These are phyloP conservation scores for Gryllus bimaculatus DNA, from an alignment of 1,140 invertebrate species.

Conservation along the genomic window DNA sequence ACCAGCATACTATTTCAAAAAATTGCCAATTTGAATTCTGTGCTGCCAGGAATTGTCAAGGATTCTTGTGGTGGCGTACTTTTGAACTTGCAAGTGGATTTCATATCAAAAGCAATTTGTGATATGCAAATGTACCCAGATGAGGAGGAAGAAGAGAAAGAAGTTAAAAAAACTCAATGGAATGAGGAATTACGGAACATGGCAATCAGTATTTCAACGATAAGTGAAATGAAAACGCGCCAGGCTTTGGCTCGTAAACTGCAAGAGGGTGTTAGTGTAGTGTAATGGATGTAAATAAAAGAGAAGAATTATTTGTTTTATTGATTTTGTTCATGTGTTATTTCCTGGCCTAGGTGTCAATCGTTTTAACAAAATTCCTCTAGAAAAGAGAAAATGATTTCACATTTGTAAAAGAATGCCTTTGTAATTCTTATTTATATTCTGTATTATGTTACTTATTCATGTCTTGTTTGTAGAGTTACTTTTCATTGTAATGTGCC, in stretches of 20 bases:
- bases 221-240: neutral
- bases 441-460: too few relatives aligned
- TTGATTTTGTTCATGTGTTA: too few relatives aligned
- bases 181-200: neutral
- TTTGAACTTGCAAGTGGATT: neutral
- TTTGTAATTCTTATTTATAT: too few relatives aligned
- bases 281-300: too few relatives aligned
- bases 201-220: neutral
- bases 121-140: neutral
- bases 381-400: too few relatives aligned
- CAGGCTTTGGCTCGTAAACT: neutral
- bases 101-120: neutral
- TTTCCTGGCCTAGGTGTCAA: too few relatives aligned
- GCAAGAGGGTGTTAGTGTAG: neutral
- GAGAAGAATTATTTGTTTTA: too few relatives aligned
- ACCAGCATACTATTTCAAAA: neutral
- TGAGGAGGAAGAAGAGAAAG: neutral
- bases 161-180: neutral
- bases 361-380: too few relatives aligned
- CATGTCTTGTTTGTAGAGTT: too few relatives aligned
- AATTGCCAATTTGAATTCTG: neutral
- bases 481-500: too few relatives aligned
- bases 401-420: too few relatives aligned
- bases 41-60: neutral
- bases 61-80: neutral